Evolutionary conservation across 2,888 invertebrate species (phyloP), one percentile per base, ranked within the genome.

Genomic region (Folsomia manolachei): DNA sequence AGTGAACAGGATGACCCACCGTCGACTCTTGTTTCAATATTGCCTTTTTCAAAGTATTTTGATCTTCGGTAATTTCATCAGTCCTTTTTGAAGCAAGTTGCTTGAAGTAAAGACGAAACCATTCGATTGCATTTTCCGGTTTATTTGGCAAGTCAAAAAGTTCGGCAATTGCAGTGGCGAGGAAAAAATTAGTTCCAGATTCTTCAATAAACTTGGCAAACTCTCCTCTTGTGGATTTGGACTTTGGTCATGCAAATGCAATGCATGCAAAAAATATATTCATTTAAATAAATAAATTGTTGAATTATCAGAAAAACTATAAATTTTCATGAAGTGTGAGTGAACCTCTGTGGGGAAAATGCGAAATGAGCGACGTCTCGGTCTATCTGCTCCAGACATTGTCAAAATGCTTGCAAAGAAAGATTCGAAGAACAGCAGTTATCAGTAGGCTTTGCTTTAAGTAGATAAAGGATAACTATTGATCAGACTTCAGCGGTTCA

Each of bases 81-180:
- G 53, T 52, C 1, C 56, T 62, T 21, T 72, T 64, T 11, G 74
- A 69, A n/a, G 71, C 71, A 7, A 70, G 51, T 63, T 71, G 56
- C 19, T 71, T 56, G 25, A 76, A 76, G 39, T 72, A 72, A 1
- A 62, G 60, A 14, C 74, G 71, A 11, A 76, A 61, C 76, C 76
- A 76, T 61, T 76, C 76, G 21, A 71, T 71, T 1, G 76, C 71
- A 53, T 76, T 71, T n/a, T 74, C 71, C 9, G 76, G 76, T 23
- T 76, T 76, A 19, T 71, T 63, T 4, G 72, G 65, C 0, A 71
- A 61, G n/a, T 64, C 66, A 19, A 74, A 69, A 1, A 76, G 67
- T 23, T 69, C 70, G 19, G 65, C 63, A 18, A 76, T 64, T 0
- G 74, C 74, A 24, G 70, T 71, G 2, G 71, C 67, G 1, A 76